Base-by-base conservation (phyloP, 2,113 vertebrate species). In the Nanger granti region DNA sequence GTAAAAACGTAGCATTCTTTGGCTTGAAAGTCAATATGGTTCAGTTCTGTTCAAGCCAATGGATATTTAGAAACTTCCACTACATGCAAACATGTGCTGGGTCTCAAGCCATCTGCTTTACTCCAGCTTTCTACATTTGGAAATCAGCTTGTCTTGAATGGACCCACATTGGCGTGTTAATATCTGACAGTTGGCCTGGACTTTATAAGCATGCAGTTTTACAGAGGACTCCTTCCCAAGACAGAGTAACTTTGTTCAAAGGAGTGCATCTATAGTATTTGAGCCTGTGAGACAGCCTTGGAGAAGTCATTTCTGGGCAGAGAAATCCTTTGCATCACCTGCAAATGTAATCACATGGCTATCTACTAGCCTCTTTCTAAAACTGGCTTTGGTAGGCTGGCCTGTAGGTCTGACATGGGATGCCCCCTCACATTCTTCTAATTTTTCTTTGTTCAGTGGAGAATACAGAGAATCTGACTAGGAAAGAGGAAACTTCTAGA, bases 381-480 rank as follows among this genome's bases (percentile, higher is more conserved):
- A 79, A 66, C 47, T 92, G 84, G 20, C 24, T 88, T 91, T 94
- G 60, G 44, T 31, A 54, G 28, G 18, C 34, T 93, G 82, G 29
- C 49, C 26, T 49, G 1, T 87, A 87, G 60, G 4, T 96, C 13
- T 87, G 31, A 87, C 47, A 26, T 69, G 7, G 31, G 7, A 31
- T 73, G 59, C 34, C 26, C 3, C 8, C 47, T 60, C 64, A 22
- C 54, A 86, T 54, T 87, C 20, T 94, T 82, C 86, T 55, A 88
- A 64, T 66, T 85, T 89, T 41, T 94, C 66, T 44, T 89, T 28
- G 57, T 60, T 94, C 7, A 34, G 12, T 86, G 79, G 52, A 89
- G n/a, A 93, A 24, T 89, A 96, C 93, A 86, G 57, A 92, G 34
- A 94, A 82, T 92, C 92, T 89, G 41, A 60, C 4, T 80, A 94